These are phyloP conservation scores for Potamarius usumacintae DNA, from an alignment of 2,113 vertebrate genomes.

Conservation along the genomic window DNA sequence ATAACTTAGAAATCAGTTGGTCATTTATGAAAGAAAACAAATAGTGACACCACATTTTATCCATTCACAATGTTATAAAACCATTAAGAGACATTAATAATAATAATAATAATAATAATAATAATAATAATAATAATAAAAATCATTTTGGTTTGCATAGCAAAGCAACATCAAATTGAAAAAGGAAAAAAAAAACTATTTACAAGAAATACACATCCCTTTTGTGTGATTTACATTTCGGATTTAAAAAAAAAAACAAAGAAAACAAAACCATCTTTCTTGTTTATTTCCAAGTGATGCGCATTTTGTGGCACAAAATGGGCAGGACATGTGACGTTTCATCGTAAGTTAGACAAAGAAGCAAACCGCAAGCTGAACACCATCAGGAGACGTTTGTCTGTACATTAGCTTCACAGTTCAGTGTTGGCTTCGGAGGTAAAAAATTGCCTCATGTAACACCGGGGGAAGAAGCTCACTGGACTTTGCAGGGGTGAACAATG, in stretches of 20 bases:
- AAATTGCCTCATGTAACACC: slow-evolving; percentile 29
- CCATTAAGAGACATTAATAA: slow-evolving; percentile 60
- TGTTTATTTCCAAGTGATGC: slow-evolving; percentile 61
- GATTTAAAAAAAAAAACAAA: slow-evolving; percentile 7
- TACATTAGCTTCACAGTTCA: slow-evolving; percentile 75
- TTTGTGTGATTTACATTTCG: slow-evolving; percentile 57
- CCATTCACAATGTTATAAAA: slow-evolving; percentile 71
- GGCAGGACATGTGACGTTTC: slow-evolving; percentile 64
- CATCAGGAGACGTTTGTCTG: slow-evolving; percentile 66
- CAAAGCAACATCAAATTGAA: slow-evolving; percentile 70
- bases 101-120: slow-evolving; percentile 36
- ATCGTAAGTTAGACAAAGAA: slow-evolving; percentile 59
- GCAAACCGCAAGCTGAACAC: slow-evolving; percentile 60
- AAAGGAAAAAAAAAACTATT: slow-evolving; percentile 67
- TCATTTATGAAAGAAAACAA: slow-evolving; percentile 53
- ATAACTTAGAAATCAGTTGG: slow-evolving; percentile 66
- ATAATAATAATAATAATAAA: slow-evolving; percentile 43
- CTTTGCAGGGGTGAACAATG: slow-evolving; percentile 56
- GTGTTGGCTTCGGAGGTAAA: slow-evolving; percentile 55
- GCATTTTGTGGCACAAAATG: slow-evolving; percentile 69
- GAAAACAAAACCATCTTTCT: slow-evolving; percentile 32
- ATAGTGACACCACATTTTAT: slow-evolving; percentile 58
- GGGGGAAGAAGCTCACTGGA: slow-evolving; percentile 28
- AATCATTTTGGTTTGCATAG: slow-evolving; percentile 75
- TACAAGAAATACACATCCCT: slow-evolving; percentile 75